A percentile compares a stretch with the other conserved stretches of the same genome.
phyloP scores from a whole-genome alignment of 2,797 vertebrate species.

The Clarias fuscus region DNA sequence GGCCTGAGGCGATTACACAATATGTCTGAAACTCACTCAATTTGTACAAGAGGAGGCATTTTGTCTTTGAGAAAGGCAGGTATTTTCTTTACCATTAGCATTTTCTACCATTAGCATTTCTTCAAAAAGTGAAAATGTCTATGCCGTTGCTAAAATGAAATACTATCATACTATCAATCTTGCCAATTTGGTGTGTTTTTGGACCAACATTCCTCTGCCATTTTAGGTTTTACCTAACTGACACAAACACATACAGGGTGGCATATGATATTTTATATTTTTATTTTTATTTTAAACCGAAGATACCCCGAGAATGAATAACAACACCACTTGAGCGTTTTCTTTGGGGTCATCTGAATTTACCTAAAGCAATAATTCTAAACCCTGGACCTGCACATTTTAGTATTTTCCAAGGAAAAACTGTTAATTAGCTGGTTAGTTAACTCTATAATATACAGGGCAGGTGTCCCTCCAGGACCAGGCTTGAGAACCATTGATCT shows the following conservation, averaged over 20 bases:
- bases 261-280: too few species aligned
- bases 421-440: too few species aligned
- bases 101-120: not conserved
- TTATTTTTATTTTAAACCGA: too few species aligned
- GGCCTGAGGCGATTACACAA: constrained; percentile 11
- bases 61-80: constrained; percentile 2
- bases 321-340: too few species aligned
- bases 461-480: too few species aligned
- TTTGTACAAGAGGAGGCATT: not conserved
- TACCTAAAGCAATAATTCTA: too few species aligned
- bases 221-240: constrained; percentile 28
- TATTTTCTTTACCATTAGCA: not conserved
- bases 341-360: too few species aligned
- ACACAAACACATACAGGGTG: not conserved
- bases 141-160: not conserved
- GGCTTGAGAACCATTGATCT: too few species aligned
- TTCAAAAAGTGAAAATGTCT: not conserved
- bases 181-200: not conserved
- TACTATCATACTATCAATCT: not conserved
- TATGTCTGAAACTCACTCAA: not conserved
- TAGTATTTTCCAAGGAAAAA: too few species aligned
- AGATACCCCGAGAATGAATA: too few species aligned
- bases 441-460: too few species aligned
- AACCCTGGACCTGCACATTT: too few species aligned
- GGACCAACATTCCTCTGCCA: constrained; percentile 7